Evolutionary conservation across 2,888 invertebrate species (phyloP).

Genomic region (Tridacna gigas): DNA sequence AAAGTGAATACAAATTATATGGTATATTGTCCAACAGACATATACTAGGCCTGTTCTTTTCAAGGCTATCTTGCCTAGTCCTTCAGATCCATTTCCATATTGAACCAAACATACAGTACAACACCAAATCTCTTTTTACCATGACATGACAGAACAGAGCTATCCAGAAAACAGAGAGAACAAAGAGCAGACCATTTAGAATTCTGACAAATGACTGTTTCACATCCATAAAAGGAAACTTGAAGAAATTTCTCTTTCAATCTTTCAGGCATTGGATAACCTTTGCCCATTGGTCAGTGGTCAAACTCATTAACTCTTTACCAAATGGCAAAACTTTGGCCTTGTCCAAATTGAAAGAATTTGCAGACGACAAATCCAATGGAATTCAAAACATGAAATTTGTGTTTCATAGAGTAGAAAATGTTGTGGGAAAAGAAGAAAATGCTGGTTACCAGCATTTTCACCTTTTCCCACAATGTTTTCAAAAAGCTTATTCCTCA

Average conservation of each 20-base stretch:
- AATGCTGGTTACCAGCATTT: too few species aligned
- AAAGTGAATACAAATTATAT: slow-evolving; percentile 27
- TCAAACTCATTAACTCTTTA: slow-evolving; percentile 17
- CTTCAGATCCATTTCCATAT: too few species aligned
- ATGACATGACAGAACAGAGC: background rate
- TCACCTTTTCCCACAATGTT: too few species aligned
- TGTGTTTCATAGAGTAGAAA: too few species aligned
- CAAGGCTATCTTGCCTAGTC: too few species aligned
- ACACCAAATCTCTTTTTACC: background rate
- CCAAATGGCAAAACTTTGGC: background rate
- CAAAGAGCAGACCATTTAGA: background rate
- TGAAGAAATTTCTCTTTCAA: background rate
- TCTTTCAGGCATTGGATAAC: slow-evolving; percentile 4
- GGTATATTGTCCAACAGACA: slow-evolving; percentile 11
- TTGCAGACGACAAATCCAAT: too few species aligned
- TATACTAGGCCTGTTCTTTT: background rate
- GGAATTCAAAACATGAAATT: too few species aligned
- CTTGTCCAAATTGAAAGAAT: too few species aligned
- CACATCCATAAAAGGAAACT: background rate
- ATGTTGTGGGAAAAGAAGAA: too few species aligned
- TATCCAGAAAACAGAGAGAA: background rate
- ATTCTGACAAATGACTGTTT: slow-evolving; percentile 16
- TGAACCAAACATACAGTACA: background rate
- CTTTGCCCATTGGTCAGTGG: slow-evolving; percentile 20
- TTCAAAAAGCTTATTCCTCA: too few species aligned